Evolutionary conservation across 2,113 vertebrate genomes (phyloP), one percentile per base, ranked within the genome.

Genomic region (Peucedramus taeniatus): DNA sequence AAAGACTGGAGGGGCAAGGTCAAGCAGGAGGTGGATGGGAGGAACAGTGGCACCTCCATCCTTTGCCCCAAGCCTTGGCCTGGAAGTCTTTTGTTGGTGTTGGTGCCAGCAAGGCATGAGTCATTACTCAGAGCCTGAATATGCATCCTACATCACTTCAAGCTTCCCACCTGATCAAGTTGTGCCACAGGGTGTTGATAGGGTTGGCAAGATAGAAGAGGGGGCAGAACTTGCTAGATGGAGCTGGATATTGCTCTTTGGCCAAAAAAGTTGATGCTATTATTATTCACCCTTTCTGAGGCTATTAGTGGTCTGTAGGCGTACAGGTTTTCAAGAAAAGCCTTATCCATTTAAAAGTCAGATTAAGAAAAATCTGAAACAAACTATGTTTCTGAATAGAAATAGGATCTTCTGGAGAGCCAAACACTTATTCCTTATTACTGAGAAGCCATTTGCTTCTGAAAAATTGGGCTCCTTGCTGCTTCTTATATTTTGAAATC

Each of bases 261-360:
- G 57, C 57, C 85, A 83, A 81, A 87, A 90, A 85, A 87, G 24
- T 89, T 78, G n/a, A 65, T 49, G 75, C 65, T 91, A 5, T 83
- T 78, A 72, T 95, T 96, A 90, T 93, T 94, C 78, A 88, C 92
- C 75, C 74, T 85, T 91, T 91, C 44, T 65, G 66, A 82, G 70
- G 28, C 51, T 95, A 84, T 82, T 95, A 94, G 61, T 64, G 31
- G 45, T 44, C 30, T 90, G 71, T 83, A 80, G 88, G 75, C 3
- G 3, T 88, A 72, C 4, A 66, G 28, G 42, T 6, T 83, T 94
- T 92, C 26, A 93, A 69, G 63, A 92, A 90, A 92, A 82, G 14
- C 6, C 2, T 61, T 83, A 83, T 9, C 37, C 12, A 19, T 93
- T 91, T 85, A 66, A 85, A 87, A 95, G 79, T 78, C 66, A 91